phyloP scores from a whole-genome alignment of 2,113 vertebrate genomes.

The Crypturellus undulatus region DNA sequence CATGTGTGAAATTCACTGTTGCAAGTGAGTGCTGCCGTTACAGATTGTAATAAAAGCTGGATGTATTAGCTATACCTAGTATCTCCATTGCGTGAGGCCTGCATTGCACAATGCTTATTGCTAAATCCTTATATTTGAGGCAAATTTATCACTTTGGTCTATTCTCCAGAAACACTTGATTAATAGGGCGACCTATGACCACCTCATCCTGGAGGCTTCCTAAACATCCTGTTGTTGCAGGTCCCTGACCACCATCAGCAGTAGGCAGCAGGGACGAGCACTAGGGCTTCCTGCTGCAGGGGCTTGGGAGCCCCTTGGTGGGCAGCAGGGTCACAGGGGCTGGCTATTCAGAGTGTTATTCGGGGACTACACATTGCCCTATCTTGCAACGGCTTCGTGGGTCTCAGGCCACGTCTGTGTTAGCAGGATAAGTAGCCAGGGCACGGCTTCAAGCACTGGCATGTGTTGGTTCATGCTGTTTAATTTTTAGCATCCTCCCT shows the following conservation, averaged over 20 bases:
- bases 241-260: not conserved
- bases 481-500: not conserved
- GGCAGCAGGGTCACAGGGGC: too few relatives aligned
- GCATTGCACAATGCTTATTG: not conserved
- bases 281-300: too few relatives aligned
- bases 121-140: not conserved
- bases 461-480: not conserved
- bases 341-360: too few relatives aligned
- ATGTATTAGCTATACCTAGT: not conserved
- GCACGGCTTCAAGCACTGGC: not conserved
- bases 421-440: not conserved
- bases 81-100: not conserved
- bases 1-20: not conserved
- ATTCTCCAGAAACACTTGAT: too few relatives aligned
- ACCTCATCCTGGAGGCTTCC: not conserved
- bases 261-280: too few relatives aligned
- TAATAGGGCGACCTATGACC: not conserved
- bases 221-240: fast-evolving
- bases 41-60: not conserved
- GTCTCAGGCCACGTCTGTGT: too few relatives aligned
- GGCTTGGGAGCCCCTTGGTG: too few relatives aligned
- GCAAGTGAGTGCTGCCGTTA: not conserved
- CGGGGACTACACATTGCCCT: too few relatives aligned
- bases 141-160: not conserved
- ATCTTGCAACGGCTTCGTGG: not conserved